Conservation (phyloP, 2,888 invertebrate genomes). For the Amblyjoppa proteus region DNA sequence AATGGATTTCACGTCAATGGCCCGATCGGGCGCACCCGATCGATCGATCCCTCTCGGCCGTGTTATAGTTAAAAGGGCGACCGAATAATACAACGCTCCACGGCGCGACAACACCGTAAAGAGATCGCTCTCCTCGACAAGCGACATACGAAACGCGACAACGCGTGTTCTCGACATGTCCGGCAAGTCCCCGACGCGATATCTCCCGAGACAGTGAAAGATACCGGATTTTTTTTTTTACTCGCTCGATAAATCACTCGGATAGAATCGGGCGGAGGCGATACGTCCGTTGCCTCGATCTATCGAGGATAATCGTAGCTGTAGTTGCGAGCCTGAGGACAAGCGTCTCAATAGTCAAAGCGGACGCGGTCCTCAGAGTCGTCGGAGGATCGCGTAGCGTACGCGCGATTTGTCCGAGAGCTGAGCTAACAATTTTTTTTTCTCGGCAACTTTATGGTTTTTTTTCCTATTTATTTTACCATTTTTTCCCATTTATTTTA, state of each 20-base stretch:
- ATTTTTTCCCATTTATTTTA: too few species aligned
- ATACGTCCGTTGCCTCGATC: slow-evolving; percentile 13
- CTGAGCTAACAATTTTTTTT: not conserved
- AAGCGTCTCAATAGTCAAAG: slow-evolving; percentile 16
- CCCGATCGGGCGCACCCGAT: not conserved
- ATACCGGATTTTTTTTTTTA: slow-evolving; percentile 20
- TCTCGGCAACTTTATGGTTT: not conserved
- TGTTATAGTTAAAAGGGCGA: not conserved
- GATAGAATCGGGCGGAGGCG: not conserved
- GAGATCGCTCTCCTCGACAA: slow-evolving; percentile 6
- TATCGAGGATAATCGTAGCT: not conserved
- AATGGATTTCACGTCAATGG: slow-evolving; percentile 2
- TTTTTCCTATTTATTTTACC: too few species aligned
- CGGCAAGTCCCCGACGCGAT: not conserved
- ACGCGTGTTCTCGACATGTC: slow-evolving; percentile 17
- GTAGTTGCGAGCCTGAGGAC: not conserved
- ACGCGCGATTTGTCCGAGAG: slow-evolving; percentile 17
- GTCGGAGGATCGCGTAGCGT: slow-evolving; percentile 12
- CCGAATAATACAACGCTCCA: not conserved
- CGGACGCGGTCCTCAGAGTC: slow-evolving; percentile 51
- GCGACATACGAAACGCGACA: slow-evolving; percentile 23
- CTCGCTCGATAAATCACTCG: slow-evolving; percentile 24
- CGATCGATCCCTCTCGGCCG: slow-evolving; percentile 21
- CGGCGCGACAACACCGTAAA: slow-evolving; percentile 28
- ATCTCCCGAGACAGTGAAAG: slow-evolving; percentile 4